These are phyloP conservation scores for Neomorphus geoffroyi DNA, from an alignment of 2,797 vertebrate species.

Conservation along the genomic window DNA sequence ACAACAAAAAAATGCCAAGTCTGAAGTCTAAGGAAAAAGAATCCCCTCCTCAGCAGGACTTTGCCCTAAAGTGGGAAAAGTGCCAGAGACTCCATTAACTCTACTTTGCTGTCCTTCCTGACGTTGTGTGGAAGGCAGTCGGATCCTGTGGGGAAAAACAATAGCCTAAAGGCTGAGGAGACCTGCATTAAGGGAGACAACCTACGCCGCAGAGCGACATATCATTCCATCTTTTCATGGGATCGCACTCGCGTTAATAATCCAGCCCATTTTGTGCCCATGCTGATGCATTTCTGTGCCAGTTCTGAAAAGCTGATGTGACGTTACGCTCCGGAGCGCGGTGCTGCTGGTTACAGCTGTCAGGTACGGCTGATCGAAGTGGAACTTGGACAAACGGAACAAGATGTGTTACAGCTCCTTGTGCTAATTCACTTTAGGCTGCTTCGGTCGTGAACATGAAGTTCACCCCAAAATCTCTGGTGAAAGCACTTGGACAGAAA, in stretches of 20 bases:
- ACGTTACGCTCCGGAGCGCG: neutral
- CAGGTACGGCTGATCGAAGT: neutral
- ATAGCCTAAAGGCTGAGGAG: neutral
- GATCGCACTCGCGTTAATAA: neutral
- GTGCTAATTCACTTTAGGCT: neutral
- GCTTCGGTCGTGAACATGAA: neutral
- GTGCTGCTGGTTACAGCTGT: neutral
- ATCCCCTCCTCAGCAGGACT: slow-evolving; percentile 7
- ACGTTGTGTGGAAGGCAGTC: neutral
- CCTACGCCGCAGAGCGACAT: neutral
- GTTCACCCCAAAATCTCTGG: neutral
- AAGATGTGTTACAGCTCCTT: neutral
- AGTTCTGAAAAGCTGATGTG: neutral
- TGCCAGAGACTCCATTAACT: slow-evolving; percentile 55
- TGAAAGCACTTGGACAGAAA: neutral
- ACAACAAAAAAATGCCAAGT: neutral
- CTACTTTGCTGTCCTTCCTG: neutral
- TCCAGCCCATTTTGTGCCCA: neutral
- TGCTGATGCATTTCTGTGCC: neutral
- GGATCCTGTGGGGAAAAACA: neutral
- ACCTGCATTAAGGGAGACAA: neutral
- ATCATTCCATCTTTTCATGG: neutral
- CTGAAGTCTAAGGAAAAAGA: neutral
- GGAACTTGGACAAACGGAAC: neutral
- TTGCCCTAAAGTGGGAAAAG: slow-evolving; percentile 31